phyloP scores from a whole-genome alignment of 2,888 invertebrate species.

The Eurytoma californica region DNA sequence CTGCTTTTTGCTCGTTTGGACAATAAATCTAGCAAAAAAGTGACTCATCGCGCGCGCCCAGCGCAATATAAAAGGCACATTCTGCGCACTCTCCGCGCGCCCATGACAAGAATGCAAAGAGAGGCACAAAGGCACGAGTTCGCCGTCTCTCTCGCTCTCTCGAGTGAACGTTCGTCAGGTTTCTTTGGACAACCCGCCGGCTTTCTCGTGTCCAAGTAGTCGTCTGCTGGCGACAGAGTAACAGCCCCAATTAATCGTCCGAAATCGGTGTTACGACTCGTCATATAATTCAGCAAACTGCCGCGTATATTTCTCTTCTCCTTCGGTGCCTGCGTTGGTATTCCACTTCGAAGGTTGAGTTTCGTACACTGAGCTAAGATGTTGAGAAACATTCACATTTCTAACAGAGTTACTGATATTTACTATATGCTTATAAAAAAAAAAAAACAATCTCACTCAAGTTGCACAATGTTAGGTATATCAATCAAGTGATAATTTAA shows the following conservation, averaged over 20 bases:
- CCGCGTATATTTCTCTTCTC: neutral
- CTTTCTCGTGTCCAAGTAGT: neutral
- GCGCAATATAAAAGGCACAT: neutral
- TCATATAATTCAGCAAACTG: conserved; percentile 64
- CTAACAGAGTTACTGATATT: too few species aligned
- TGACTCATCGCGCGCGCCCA: neutral
- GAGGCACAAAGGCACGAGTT: conserved; percentile 20
- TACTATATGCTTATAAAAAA: too few species aligned
- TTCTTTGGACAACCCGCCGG: conserved; percentile 19
- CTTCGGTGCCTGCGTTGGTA: too few species aligned
- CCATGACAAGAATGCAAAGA: conserved; percentile 27
- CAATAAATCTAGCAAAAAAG: conserved; percentile 36
- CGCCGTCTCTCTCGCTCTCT: neutral
- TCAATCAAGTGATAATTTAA: too few species aligned
- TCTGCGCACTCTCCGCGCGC: neutral
- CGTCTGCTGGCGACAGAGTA: conserved; percentile 67
- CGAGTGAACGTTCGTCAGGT: conserved; percentile 24
- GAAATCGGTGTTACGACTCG: conserved; percentile 68
- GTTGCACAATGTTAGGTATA: too few species aligned
- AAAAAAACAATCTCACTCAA: too few species aligned
- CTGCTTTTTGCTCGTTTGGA: conserved; percentile 14
- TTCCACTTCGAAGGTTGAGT: too few species aligned
- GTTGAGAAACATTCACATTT: too few species aligned
- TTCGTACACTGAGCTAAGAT: too few species aligned
- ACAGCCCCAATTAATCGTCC: conserved; percentile 68